Evolutionary conservation across 2,888 invertebrate species (phyloP), one percentile per base, ranked within the genome.

Genomic region (Lordiphosa fenestrarum): DNA sequence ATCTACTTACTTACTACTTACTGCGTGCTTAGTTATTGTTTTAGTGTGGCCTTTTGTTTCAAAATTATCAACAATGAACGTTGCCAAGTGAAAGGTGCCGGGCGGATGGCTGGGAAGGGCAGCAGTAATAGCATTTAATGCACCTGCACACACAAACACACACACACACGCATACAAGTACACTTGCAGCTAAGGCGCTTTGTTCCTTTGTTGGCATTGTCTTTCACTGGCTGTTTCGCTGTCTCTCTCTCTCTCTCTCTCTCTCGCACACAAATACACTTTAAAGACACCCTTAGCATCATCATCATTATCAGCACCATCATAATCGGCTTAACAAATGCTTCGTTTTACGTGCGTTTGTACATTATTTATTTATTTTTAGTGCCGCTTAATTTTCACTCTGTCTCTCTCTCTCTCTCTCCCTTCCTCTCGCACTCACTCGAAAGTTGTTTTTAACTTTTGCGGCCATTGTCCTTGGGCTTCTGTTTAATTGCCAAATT

Each of bases 21-120:
- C 66, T 73, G 69, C 62, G 68, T 69, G 76, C 81, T 81, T 85
- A 76, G 84, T 83, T 85, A 84, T 83, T 81, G 85, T 81, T 81
- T 80, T 80, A 71, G 84, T 80, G 66, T 69, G 81, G 71, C 66
- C 84, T 73, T 85, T 85, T 83, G 81, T 85, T 71, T 71, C 59
- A 48, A 73, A 85, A 63, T 80, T 83, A 80, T 74, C 70, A 75
- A 85, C 78, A 86, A 83, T 78, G 75, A 75, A 48, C 66, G 58
- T 63, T 61, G 64, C 61, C 65, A 64, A 19, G 19, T 19, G 19
- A 19, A 19, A 70, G 58, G 56, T 12, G 15, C 52, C 25, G 37
- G 38, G 23, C 46, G 21, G 21, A 25, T 10, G 9, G 38, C n/a
- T 4, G 25, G 25, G 12, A 36, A 48, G 41, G 44, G 40, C 49